Conservation (phyloP, 2,888 invertebrate genomes). For the Archips crataeganus region DNA sequence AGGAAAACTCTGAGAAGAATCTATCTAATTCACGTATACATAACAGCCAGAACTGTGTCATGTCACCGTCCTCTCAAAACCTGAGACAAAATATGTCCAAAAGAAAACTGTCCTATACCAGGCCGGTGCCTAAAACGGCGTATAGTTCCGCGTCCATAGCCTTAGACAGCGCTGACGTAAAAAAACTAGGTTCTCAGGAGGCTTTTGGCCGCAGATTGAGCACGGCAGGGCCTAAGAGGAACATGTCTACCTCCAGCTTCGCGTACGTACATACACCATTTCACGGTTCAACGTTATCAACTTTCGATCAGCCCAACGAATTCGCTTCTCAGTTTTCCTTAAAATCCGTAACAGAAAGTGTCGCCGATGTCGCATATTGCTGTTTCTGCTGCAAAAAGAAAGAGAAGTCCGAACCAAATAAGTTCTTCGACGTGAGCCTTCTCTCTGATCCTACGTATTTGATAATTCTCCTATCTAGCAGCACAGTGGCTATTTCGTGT, state of each 20-base stretch:
- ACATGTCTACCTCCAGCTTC: conserved; percentile 92
- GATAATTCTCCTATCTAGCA: conserved; percentile 92
- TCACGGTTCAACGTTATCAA: conserved; percentile 93
- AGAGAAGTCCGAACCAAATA: conserved; percentile 73
- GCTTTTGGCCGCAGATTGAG: conserved; percentile 68
- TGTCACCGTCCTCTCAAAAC: conserved; percentile 56
- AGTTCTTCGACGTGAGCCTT: conserved; percentile 91
- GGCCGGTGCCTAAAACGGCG: conserved; percentile 66
- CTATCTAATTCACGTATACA: conserved; percentile 52
- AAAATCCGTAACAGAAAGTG: conserved; percentile 87
- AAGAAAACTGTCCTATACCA: conserved; percentile 69
- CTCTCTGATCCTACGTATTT: conserved; percentile 92
- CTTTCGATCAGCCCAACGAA: conserved; percentile 90
- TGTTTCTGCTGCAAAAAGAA: conserved; percentile 77
- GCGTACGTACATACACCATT: conserved; percentile 94
- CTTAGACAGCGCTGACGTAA: conserved; percentile 84
- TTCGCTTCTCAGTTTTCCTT: conserved; percentile 92
- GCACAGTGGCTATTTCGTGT: conserved; percentile 94
- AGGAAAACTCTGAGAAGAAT: conserved; percentile 51
- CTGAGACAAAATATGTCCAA: conserved; percentile 69
- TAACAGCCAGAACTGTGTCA: conserved; percentile 56
- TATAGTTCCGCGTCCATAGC: conserved; percentile 87
- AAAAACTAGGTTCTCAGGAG: conserved; percentile 73
- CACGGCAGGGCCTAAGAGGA: conserved; percentile 84
- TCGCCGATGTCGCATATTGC: conserved; percentile 78